Evolutionary conservation across 1,140 invertebrate species (phyloP), one percentile per base, ranked within the genome.

Genomic region (Cyrtorhinus lividipennis): DNA sequence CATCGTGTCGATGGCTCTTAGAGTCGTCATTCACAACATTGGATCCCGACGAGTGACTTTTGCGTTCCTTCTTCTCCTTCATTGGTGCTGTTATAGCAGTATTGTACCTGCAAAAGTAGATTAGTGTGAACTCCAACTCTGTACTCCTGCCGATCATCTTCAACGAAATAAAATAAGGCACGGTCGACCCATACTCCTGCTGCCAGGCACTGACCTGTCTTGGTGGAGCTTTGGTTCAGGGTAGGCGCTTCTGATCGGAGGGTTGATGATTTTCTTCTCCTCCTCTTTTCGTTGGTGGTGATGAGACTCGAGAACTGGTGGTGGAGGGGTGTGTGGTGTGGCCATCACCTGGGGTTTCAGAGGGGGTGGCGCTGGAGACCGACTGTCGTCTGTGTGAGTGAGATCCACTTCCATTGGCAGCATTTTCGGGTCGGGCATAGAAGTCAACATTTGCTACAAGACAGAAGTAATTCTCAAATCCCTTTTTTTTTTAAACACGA

Each of bases 331-430:
- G 15, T 8, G 10, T 13, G 57, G 57, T n/a, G 23, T 58, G 20
- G 5, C 24, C 24, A 30, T 20, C 18, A 22, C 12, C 8, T 57
- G 18, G 3, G 3, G 23, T 62, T 23, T 24, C 2, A 53, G 56
- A 25, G 46, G 15, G 2, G 24, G 25, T 2, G 56, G 62, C 15
- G 62, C 57, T 2, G 62, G 62, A 20, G 62, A 48, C 13, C 26
- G 2, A 22, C 15, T n/a, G 18, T 53, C 23, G 30, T 62, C 63
- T 44, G 24, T 27, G 15, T 65, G 63, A 20, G 66, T 66, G 27
- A 65, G 24, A 30, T 64, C 59, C 20, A 62, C 63, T 64, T 64
- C 56, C 30, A 65, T n/a, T 13, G 65, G 25, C 8, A 25, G 26
- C 27, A n/a, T n/a, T n/a, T 62, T 30, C n/a, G n/a, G n/a, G n/a